These are phyloP conservation scores for Cheilosia impressa DNA, from an alignment of 2,888 invertebrate genomes.

Conservation along the genomic window DNA sequence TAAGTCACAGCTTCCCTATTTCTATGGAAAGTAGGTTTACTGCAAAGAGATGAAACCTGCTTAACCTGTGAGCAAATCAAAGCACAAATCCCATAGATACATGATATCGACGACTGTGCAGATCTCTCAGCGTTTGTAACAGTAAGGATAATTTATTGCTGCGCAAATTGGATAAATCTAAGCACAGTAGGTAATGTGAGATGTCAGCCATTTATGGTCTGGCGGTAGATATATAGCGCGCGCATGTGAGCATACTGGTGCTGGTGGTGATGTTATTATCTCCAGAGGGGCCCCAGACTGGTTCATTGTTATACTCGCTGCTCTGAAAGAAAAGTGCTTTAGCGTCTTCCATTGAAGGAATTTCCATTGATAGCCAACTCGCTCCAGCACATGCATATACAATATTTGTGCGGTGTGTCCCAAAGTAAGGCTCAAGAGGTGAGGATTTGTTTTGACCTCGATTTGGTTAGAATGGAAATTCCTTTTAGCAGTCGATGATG, in stretches of 20 bases:
- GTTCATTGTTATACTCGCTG: constrained; percentile 53
- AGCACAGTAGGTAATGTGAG: constrained; percentile 72
- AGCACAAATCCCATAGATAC: constrained; percentile 36
- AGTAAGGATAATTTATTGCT: constrained; percentile 73
- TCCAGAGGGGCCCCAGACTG: constrained; percentile 35
- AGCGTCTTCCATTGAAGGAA: constrained; percentile 66
- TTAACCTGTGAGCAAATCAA: constrained; percentile 47
- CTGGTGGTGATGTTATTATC: constrained; percentile 60
- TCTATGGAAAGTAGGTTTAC: background rate
- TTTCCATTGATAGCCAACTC: constrained; percentile 67
- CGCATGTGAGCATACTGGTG: constrained; percentile 20
- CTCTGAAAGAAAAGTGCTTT: constrained; percentile 43
- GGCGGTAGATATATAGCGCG: constrained; percentile 45
- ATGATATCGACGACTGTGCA: constrained; percentile 3
- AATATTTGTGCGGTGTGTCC: background rate
- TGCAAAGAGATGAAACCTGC: constrained; percentile 42
- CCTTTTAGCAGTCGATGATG: constrained; percentile 67
- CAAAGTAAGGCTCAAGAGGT: constrained; percentile 60
- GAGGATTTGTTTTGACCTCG: constrained; percentile 73
- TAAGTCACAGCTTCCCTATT: constrained; percentile 1
- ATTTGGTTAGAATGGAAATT: constrained; percentile 74
- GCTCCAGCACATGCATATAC: constrained; percentile 1
- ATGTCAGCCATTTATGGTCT: constrained; percentile 73
- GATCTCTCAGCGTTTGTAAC: constrained; percentile 48
- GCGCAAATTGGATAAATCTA: constrained; percentile 72